Evolutionary conservation across 2,113 vertebrate species (phyloP).

Genomic region (Axis porcinus): DNA sequence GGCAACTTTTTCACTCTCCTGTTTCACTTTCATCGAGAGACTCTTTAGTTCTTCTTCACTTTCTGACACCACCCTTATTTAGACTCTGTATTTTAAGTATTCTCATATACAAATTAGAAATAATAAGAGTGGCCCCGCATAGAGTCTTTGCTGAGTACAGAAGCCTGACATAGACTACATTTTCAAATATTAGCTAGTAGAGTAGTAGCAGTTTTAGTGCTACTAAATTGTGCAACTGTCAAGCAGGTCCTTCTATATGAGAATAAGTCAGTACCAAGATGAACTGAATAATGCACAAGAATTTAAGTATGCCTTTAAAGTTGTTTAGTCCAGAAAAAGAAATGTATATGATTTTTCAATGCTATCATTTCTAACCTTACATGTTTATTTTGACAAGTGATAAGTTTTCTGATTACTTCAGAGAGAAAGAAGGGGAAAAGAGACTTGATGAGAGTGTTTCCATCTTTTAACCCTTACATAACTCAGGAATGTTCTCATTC

Average conservation of each 20-base stretch:
- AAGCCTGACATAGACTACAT: not conserved
- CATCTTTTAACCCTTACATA: not conserved
- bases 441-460: not conserved
- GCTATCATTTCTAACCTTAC: not conserved
- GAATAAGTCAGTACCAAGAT: not conserved
- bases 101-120: not conserved
- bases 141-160: not conserved
- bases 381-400: conserved; percentile 28
- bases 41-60: not conserved
- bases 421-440: not conserved
- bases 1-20: not conserved
- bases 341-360: not conserved
- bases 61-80: not conserved
- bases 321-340: not conserved
- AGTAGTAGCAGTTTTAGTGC: not conserved
- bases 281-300: not conserved
- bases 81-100: not conserved
- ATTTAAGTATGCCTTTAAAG: not conserved
- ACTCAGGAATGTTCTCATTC: not conserved
- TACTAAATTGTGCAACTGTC: not conserved
- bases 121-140: not conserved
- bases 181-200: not conserved
- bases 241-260: not conserved
- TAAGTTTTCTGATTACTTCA: conserved; percentile 4
- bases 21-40: not conserved